These are phyloP conservation scores for Conchocele bisecta DNA, from an alignment of 2,888 invertebrate genomes.

Conservation along the genomic window DNA sequence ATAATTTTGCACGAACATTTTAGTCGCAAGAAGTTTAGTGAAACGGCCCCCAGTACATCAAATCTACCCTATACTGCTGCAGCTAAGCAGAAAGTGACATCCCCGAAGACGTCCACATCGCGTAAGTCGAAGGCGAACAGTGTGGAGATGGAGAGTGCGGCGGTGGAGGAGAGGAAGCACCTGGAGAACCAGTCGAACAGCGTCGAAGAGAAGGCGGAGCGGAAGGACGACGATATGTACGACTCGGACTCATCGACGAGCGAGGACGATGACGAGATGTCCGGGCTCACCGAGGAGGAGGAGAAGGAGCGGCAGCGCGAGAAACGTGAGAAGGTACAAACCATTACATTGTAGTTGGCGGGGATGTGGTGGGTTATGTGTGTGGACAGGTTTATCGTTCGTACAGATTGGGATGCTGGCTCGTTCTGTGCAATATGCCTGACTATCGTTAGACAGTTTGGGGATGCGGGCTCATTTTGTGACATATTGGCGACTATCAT, in stretches of 20 bases:
- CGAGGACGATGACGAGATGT: conserved; percentile 86
- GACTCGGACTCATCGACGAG: conserved; percentile 64
- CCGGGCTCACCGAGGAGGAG: conserved; percentile 77
- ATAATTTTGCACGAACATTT: no score
- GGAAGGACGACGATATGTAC: conserved; percentile 82
- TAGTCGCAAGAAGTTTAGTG: no score
- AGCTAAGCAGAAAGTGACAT: conserved; percentile 54
- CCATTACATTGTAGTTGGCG: background rate
- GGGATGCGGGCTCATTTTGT: no score
- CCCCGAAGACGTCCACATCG: conserved; percentile 46
- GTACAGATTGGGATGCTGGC: background rate
- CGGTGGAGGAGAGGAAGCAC: conserved; percentile 5
- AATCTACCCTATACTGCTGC: no score
- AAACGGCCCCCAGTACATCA: no score
- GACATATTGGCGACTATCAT: no score
- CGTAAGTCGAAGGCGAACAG: conserved; percentile 17
- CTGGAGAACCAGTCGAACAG: conserved; percentile 20
- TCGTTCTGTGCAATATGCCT: background rate
- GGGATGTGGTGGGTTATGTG: background rate
- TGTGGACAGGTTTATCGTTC: background rate
- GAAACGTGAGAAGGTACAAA: conserved; percentile 76
- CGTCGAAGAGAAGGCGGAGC: conserved; percentile 81
- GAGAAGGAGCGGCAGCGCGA: conserved; percentile 71
- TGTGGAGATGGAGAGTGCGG: background rate
- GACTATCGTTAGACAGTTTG: no score